Evolutionary conservation across 2,113 vertebrate genomes (phyloP), one percentile per base, ranked within the genome.

Genomic region (Clarias magur): DNA sequence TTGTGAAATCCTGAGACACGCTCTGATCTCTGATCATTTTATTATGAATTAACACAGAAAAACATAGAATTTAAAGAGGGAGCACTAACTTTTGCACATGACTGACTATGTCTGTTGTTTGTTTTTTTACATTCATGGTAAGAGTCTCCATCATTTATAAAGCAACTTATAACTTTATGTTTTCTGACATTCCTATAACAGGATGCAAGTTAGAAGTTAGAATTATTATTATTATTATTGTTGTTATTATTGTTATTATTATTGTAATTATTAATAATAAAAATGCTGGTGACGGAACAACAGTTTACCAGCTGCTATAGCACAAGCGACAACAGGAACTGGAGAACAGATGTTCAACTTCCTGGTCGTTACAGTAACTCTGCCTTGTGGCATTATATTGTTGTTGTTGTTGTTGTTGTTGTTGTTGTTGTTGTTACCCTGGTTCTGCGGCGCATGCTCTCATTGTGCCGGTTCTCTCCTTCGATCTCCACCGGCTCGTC

Each of bases 401-500:
- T 27, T 42, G 11, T 16, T 42, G 21, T 21, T 42, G 21, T 9
- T 23, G 13, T 25, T 53, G 25, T 63, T 25, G 12, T 21, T 27
- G 13, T 27, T 27, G 38, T 34, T 2, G 2, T 23, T 2, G 23
- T 65, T 3, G 3, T 54, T 17, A 96, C 97, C 96, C 96, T 97
- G 23, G 80, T 70, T 86, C 91, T 93, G 88, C 86, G 94, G 10
- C 91, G 93, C 8, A 94, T 87, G 38, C 91, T 93, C 85, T 96
- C 94, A 0, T 89, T 92, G 42, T 85, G 89, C 56, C 84, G 89
- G 88, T 93, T 91, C 0, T 96, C 95, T 1, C 95, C 93, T 0
- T 96, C 94, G 12, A 94, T 90, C 54, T 96, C 95, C 0, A 87
- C 93, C 0, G 84, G 92, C 4, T 92, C 91, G 0, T 96, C 95